Evolutionary conservation across 2,888 invertebrate genomes (phyloP), one percentile per base, ranked within the genome.

Genomic region (Himalopsyche tibetana): DNA sequence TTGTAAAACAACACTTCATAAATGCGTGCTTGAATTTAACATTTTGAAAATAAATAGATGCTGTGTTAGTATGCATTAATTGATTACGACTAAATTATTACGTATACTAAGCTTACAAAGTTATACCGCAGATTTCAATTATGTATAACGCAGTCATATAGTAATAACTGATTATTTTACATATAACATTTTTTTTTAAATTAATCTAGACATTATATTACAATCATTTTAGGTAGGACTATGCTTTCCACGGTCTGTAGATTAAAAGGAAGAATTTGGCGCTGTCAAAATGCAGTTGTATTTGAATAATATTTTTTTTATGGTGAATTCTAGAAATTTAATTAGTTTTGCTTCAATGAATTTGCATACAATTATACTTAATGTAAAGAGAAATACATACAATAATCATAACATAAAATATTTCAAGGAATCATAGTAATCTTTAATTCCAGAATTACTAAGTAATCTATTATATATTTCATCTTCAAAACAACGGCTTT

Each of bases 31-130:
- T n/a, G 45, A 80, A 80, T 19, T 19, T 28, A 4, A 42, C 17
- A 45, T 45, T 80, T 45, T 9, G 11, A 80, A 80, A 19, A 42
- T 80, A 74, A 69, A 36, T 56, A 56, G 56, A 15, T 42, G 15
- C 55, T 79, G 45, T 82, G 19, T 74, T 11, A 74, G 28, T 74
- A 63, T 63, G 63, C 4, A 63, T 19, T 19, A 63, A 19, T n/a
- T 63, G 63, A 28, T 11, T 19, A 74, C 4, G 15, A 74, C 28
- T 82, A 85, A 82, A 56, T 19, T 86, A 84, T 86, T 86, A 86
- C 86, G 86, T 86, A 86, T 86, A 86, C 82, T 84, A 79, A 81
- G 45, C 56, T 56, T 82, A 82, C 82, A 81, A 82, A 86, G 86
- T 55, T 86, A 86, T 86, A 86, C 84, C 86, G 63, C 45, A 79